These are phyloP conservation scores for Xestia sexstrigata DNA, from an alignment of 2,888 invertebrate genomes.

Conservation along the genomic window DNA sequence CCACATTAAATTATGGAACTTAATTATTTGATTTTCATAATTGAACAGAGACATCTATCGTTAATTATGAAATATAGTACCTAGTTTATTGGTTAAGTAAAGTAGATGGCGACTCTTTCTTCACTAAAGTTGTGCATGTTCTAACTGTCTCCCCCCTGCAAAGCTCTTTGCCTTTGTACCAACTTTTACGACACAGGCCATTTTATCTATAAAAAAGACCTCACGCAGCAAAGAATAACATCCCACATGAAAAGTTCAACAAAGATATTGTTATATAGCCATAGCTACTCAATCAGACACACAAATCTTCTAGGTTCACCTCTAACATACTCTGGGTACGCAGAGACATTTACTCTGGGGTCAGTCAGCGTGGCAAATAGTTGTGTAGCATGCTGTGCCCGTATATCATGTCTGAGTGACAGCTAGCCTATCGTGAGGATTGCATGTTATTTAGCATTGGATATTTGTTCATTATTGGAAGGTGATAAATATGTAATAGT, in stretches of 20 bases:
- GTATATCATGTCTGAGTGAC: constrained; percentile 36
- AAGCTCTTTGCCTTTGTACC: no score
- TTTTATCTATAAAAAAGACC: background rate
- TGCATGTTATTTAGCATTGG: constrained; percentile 12
- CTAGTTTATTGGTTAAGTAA: no score
- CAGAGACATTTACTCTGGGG: constrained; percentile 51
- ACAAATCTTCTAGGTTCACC: constrained; percentile 13
- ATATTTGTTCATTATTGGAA: constrained; percentile 40
- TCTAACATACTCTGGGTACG: constrained; percentile 24
- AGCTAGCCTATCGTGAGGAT: constrained; percentile 17
- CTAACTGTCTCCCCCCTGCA: no score
- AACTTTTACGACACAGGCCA: background rate
- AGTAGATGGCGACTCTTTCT: no score
- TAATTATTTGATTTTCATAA: no score
- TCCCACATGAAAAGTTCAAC: background rate
- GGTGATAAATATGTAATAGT: constrained; percentile 14
- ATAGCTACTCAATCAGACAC: constrained; percentile 21
- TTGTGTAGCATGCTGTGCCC: constrained; percentile 15
- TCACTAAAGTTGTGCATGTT: no score
- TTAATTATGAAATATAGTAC: no score
- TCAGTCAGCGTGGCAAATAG: constrained; percentile 38
- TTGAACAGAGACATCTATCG: no score
- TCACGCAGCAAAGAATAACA: background rate
- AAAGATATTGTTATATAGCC: constrained; percentile 16
- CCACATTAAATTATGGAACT: no score